Evolutionary conservation across 2,888 invertebrate species (phyloP), one percentile per base, ranked within the genome.

Genomic region (Pachymerium ferrugineum): DNA sequence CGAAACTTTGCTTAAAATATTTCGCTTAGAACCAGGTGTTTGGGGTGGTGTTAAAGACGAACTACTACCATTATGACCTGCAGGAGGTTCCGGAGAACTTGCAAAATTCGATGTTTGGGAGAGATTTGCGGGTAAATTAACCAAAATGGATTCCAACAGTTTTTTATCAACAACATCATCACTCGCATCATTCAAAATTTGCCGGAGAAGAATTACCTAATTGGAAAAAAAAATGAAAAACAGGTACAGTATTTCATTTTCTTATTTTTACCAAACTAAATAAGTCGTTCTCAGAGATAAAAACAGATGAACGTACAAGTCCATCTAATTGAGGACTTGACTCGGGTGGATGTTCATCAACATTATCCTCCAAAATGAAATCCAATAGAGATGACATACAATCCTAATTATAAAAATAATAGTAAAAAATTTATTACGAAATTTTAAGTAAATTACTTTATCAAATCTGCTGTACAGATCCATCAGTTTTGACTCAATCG

Each of bases 381-480:
- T 93, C 93, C 78, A 95, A 85, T 73, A 94, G 86, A 74, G 90
- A 88, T 76, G 90, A 89, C 77, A 94, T 88, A 78, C 89, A 89
- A 79, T 90, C 89, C 78, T 85, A 78, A 1, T 78, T 78, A 75
- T 75, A 74, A 71, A 22, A 68, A 12, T 30, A 68, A 73, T 33
- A 19, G 33, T 33, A 2, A 14, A 30, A 33, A 70, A 8, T 31
- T 19, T 2, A 16, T 16, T 16, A 4, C 14, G 16, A 31, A n/a
- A n/a, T n/a, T n/a, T 12, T 31, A 30, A 29, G 8, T 25, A 70
- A 70, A 16, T 72, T 77, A 85, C 85, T 82, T 89, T 89, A 79
- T 93, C 91, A 83, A 95, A 93, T 79, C 88, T 88, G 14, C 86
- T 85, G 83, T 92, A 94, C 73, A 96, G 84, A 81, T 94, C 94